phyloP scores from a whole-genome alignment of 2,888 invertebrate species.

The Stomorhina lunata region DNA sequence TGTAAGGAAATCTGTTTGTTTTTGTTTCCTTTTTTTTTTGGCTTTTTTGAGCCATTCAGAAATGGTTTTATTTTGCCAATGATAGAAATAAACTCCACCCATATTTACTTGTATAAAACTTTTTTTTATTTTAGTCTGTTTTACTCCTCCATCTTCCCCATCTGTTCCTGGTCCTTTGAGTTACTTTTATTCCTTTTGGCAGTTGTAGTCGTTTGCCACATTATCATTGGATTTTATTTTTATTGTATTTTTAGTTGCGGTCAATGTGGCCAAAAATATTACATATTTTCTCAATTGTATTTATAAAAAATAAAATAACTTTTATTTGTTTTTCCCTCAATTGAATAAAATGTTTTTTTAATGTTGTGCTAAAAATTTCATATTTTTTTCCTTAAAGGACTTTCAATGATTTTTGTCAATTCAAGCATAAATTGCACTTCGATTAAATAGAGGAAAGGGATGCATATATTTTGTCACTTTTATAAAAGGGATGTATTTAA shows the following conservation, averaged over 20 bases:
- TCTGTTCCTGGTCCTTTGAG: neutral
- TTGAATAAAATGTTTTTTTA: constrained; percentile 77
- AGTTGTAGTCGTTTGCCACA: constrained; percentile 55
- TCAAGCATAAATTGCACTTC: neutral
- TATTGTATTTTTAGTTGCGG: constrained; percentile 68
- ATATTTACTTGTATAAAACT: constrained; percentile 26
- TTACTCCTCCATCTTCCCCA: no score
- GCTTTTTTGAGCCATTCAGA: constrained; percentile 40
- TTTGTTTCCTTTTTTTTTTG: constrained; percentile 19
- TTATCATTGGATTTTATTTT: constrained; percentile 74
- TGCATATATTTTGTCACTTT: neutral
- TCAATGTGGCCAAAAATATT: constrained; percentile 72
- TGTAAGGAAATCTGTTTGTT: neutral
- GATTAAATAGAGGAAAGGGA: neutral
- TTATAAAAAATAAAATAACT: constrained; percentile 69
- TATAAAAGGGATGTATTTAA: neutral
- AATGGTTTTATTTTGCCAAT: constrained; percentile 51
- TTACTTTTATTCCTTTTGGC: constrained; percentile 44
- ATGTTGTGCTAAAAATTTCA: constrained; percentile 68
- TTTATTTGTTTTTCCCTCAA: constrained; percentile 77
- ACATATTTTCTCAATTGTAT: no score
- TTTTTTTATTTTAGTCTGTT: neutral
- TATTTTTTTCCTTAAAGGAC: neutral
- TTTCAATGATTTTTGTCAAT: constrained; percentile 20
- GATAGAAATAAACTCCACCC: constrained; percentile 60